A percentile compares a stretch with the other conserved stretches of the same genome.
Conservation (phyloP, 2,888 invertebrate species). For the Drosophila neoperkinsi region DNA sequence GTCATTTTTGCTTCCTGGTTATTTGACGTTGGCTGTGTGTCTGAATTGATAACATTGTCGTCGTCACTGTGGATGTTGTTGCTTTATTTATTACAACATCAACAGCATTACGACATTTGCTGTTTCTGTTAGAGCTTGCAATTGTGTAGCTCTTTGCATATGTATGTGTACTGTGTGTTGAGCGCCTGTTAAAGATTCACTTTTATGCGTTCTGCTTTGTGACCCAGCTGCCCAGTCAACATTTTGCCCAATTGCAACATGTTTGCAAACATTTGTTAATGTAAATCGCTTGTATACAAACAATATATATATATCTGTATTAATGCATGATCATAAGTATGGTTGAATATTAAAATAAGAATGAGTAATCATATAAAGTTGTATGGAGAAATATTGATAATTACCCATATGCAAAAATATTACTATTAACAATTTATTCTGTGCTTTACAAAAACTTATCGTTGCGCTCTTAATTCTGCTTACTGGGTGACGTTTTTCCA, state of each 20-base stretch:
- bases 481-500: constrained; percentile 74
- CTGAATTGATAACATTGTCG: constrained; percentile 63
- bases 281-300: background rate
- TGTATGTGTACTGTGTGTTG: constrained; percentile 37
- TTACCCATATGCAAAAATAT: constrained; percentile 1
- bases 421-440: constrained; percentile 25
- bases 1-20: constrained; percentile 65
- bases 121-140: constrained; percentile 58
- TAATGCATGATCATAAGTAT: background rate
- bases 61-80: constrained; percentile 53
- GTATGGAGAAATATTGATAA: background rate
- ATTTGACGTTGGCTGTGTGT: constrained; percentile 48
- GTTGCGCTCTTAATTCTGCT: constrained; percentile 27
- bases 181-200: constrained; percentile 67
- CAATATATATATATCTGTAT: background rate
- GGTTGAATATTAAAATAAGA: background rate
- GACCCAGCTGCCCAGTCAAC: constrained; percentile 48
- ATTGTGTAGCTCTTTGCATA: constrained; percentile 35
- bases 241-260: constrained; percentile 24
- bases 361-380: background rate
- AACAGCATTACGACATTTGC: constrained; percentile 75
- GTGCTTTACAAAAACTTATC: constrained; percentile 45
- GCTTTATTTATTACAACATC: constrained; percentile 77
- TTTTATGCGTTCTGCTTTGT: constrained; percentile 59
- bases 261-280: background rate